These are phyloP conservation scores for Brachionus rotundiformis DNA, from an alignment of 1,140 invertebrate species.

Conservation along the genomic window DNA sequence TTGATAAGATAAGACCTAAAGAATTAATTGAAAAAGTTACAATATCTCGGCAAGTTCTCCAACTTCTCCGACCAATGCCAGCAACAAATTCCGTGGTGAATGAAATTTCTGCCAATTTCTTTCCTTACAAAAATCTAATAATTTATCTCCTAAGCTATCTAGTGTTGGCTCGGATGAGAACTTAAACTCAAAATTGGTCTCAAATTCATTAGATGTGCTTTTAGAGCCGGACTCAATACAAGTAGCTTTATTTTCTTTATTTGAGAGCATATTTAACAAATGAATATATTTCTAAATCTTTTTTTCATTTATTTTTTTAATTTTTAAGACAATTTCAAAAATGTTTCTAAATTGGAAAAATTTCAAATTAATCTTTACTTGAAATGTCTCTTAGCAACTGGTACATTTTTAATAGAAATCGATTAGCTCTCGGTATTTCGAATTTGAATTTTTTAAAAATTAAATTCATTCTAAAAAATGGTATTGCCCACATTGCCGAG, in stretches of 20 bases:
- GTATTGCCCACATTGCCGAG: slow-evolving; percentile 40
- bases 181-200: slow-evolving; percentile 17
- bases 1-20: background rate
- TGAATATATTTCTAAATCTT: background rate
- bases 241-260: background rate
- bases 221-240: background rate
- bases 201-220: background rate
- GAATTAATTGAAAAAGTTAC: slow-evolving; percentile 54
- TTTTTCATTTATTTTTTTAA: background rate
- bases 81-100: slow-evolving; percentile 64
- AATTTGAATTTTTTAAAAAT: background rate
- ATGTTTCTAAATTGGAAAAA: background rate
- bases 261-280: background rate
- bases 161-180: slow-evolving; percentile 17
- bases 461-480: background rate
- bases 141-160: background rate
- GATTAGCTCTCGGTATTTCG: slow-evolving; percentile 14
- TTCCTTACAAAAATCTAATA: slow-evolving; percentile 60
- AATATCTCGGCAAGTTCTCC: slow-evolving; percentile 66
- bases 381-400: slow-evolving; percentile 21
- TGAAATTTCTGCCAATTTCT: slow-evolving; percentile 66
- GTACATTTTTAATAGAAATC: background rate
- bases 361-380: slow-evolving; percentile 36
- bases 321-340: slow-evolving; percentile 27
- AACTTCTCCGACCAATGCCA: slow-evolving; percentile 66